Conservation (phyloP, 2,113 vertebrate genomes). For the Crotophaga sulcirostris region DNA sequence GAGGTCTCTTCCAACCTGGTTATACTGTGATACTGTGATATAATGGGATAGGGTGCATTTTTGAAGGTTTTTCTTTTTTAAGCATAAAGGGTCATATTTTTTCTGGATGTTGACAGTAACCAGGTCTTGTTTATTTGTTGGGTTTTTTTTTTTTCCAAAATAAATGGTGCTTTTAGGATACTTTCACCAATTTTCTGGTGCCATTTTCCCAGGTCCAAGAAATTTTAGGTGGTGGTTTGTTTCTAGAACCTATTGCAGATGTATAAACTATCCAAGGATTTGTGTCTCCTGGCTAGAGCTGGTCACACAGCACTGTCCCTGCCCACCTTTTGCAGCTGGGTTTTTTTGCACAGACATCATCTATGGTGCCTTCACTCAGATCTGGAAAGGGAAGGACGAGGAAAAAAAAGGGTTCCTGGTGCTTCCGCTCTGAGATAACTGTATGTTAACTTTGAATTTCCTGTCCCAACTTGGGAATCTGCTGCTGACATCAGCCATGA, state of each 20-base stretch:
- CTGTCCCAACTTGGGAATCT: not conserved
- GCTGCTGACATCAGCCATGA: constrained; percentile 1
- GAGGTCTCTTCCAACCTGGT: too few species aligned
- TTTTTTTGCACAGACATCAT: not conserved
- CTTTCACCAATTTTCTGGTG: not conserved
- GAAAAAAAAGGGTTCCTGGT: not conserved
- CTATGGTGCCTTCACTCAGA: accelerated
- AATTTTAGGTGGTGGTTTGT: not conserved
- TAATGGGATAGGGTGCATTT: not conserved
- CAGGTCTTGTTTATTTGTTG: not conserved
- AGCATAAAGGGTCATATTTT: not conserved
- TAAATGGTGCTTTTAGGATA: not conserved
- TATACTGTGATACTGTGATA: too few species aligned
- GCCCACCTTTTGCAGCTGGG: not conserved
- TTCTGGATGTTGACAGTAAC: not conserved
- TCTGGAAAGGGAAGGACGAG: not conserved
- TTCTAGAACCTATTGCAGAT: not conserved
- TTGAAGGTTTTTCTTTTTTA: not conserved
- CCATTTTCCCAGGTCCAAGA: not conserved
- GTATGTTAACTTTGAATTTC: not conserved
- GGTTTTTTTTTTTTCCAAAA: not conserved
- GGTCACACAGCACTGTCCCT: not conserved
- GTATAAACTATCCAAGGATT: not conserved
- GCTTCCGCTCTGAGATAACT: not conserved
- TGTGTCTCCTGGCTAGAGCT: not conserved